Evolutionary conservation across 37 sponge, comb jelly and placozoan species (phyloP).

Genomic region (Aphrocallistes beatrix): DNA sequence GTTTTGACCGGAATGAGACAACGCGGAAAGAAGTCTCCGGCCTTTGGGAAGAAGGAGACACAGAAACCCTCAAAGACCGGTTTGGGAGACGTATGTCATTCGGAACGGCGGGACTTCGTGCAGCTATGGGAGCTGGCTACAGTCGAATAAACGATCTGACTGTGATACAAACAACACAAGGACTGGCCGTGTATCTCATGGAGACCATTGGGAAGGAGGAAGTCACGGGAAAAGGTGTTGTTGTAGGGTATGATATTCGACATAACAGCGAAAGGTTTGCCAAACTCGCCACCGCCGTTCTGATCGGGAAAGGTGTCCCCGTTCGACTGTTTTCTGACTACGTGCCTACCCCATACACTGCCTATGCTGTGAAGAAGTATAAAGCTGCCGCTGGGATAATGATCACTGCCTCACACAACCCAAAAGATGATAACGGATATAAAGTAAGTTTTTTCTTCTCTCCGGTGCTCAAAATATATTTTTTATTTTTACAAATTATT

Average conservation of each 20-base stretch:
- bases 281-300: conserved; percentile 54
- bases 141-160: conserved; percentile 90
- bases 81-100: conserved; percentile 24
- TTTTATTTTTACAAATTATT: not conserved
- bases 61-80: not conserved
- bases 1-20: conserved; percentile 27
- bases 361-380: conserved; percentile 66
- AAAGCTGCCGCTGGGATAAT: conserved; percentile 73
- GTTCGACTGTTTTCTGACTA: conserved; percentile 72
- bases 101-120: conserved; percentile 65
- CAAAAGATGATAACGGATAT: conserved; percentile 97
- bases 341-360: conserved; percentile 86
- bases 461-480: not conserved
- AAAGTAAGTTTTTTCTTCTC: conserved; percentile 37
- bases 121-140: conserved; percentile 92
- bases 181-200: conserved; percentile 43
- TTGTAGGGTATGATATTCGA: conserved; percentile 88
- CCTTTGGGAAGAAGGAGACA: conserved; percentile 16
- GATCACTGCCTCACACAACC: conserved; percentile 98
- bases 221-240: conserved; percentile 62
- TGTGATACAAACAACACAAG: conserved; percentile 94
- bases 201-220: conserved; percentile 38
- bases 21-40: conserved; percentile 15
- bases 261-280: conserved; percentile 88
- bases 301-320: conserved; percentile 66